A percentile compares a stretch with the other conserved stretches of the same genome.
Evolutionary conservation across 2,888 invertebrate genomes (phyloP).

Genomic region (Phalangium opilio): DNA sequence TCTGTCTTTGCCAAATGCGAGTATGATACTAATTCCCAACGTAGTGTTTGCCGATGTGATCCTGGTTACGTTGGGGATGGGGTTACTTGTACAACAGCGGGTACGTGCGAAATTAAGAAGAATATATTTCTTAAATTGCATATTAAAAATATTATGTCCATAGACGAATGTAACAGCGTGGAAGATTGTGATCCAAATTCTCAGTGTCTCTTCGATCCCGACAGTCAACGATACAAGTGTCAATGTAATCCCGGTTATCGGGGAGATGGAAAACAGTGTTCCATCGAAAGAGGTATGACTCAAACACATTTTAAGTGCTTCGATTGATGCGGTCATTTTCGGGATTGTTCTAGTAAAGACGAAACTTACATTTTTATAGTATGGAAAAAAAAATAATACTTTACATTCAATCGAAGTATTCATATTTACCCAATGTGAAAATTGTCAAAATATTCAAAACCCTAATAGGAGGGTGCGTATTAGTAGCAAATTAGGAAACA

Average conservation of each 20-base stretch:
- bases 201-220: constrained; percentile 29
- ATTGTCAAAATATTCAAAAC: no score
- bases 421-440: no score
- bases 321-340: no score
- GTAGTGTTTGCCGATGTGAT: constrained; percentile 29
- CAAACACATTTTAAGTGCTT: no score
- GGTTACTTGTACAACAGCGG: constrained; percentile 20
- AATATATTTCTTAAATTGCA: background rate
- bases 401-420: no score
- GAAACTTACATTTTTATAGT: no score
- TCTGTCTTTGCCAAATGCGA: constrained; percentile 63
- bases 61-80: constrained; percentile 34
- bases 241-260: constrained; percentile 31
- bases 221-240: constrained; percentile 33
- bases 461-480: no score
- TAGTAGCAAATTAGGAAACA: no score
- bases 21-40: constrained; percentile 16
- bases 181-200: constrained; percentile 23
- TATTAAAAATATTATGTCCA: no score
- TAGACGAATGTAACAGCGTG: constrained; percentile 13
- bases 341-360: no score
- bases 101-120: background rate
- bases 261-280: constrained; percentile 29
- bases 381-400: no score
- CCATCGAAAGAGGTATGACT: background rate